These are phyloP conservation scores for Microplitis mediator DNA, from an alignment of 1,140 invertebrate species.

Conservation along the genomic window DNA sequence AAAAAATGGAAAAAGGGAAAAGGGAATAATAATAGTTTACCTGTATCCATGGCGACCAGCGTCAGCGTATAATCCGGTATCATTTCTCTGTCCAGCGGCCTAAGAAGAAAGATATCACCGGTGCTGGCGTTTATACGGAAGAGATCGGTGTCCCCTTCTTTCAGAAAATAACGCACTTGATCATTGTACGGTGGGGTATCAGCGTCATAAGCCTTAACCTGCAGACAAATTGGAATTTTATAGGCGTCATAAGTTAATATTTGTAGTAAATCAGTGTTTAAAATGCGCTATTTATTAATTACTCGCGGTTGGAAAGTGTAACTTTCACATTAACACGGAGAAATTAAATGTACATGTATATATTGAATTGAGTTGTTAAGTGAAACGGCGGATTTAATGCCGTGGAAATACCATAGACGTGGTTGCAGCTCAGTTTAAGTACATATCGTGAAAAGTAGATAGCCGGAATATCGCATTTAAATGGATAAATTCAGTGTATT, in stretches of 20 bases:
- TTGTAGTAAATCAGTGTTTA: neutral
- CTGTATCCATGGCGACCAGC: constrained; percentile 90
- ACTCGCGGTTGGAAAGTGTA: too few species aligned
- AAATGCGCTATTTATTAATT: too few species aligned
- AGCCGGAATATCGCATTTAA: too few species aligned
- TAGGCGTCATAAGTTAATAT: neutral
- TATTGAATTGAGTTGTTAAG: too few species aligned
- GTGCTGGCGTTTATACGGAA: constrained; percentile 88
- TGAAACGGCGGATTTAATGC: too few species aligned
- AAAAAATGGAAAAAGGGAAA: neutral
- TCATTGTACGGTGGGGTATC: constrained; percentile 90
- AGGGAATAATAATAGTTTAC: constrained; percentile 64
- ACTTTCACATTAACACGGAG: too few species aligned
- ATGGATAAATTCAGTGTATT: neutral
- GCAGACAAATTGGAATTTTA: constrained; percentile 36
- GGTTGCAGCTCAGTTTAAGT: too few species aligned
- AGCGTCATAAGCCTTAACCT: constrained; percentile 85
- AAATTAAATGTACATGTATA: too few species aligned
- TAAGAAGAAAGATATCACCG: constrained; percentile 82
- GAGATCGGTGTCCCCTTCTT: constrained; percentile 87
- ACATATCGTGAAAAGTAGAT: too few species aligned
- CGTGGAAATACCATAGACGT: too few species aligned
- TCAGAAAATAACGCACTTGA: constrained; percentile 88
- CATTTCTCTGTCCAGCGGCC: constrained; percentile 82
- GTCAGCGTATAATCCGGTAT: constrained; percentile 83